A percentile compares a stretch with the other conserved stretches of the same genome.
These are phyloP conservation scores for Dromiciops gliroides DNA, from an alignment of 2,113 vertebrate genomes.

Conservation along the genomic window DNA sequence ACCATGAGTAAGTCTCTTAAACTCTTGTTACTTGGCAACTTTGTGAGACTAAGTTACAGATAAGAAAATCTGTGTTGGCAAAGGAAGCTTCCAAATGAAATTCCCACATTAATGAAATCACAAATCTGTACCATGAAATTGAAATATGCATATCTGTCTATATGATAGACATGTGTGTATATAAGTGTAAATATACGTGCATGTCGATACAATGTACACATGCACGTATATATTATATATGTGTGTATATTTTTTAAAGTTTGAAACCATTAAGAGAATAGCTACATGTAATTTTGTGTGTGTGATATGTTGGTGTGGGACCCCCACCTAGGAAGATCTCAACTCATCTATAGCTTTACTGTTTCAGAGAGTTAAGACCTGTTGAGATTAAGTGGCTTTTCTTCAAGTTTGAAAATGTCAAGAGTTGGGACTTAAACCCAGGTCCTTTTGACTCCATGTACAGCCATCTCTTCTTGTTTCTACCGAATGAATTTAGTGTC, in stretches of 20 bases:
- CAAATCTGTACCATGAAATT: not conserved
- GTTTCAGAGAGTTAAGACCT: not conserved
- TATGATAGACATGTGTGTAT: not conserved
- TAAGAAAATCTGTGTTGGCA: not conserved
- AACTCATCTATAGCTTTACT: not conserved
- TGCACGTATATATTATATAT: not conserved
- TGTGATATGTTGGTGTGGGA: not conserved
- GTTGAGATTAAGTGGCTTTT: not conserved
- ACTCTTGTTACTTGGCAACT: no score
- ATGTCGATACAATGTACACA: no score
- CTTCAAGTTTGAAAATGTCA: not conserved
- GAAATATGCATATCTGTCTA: not conserved
- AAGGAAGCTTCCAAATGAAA: not conserved
- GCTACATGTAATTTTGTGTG: not conserved
- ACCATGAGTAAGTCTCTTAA: no score
- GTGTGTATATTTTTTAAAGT: not conserved
- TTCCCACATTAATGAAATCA: not conserved
- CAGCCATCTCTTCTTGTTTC: not conserved
- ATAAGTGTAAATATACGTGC: not conserved
- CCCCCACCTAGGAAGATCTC: not conserved
- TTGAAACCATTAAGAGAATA: not conserved
- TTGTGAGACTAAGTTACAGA: no score
- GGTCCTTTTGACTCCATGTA: not conserved
- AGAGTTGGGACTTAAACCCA: not conserved
- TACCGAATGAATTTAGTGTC: not conserved